phyloP scores from a whole-genome alignment of 2,113 vertebrate genomes.

The Equus quagga region DNA sequence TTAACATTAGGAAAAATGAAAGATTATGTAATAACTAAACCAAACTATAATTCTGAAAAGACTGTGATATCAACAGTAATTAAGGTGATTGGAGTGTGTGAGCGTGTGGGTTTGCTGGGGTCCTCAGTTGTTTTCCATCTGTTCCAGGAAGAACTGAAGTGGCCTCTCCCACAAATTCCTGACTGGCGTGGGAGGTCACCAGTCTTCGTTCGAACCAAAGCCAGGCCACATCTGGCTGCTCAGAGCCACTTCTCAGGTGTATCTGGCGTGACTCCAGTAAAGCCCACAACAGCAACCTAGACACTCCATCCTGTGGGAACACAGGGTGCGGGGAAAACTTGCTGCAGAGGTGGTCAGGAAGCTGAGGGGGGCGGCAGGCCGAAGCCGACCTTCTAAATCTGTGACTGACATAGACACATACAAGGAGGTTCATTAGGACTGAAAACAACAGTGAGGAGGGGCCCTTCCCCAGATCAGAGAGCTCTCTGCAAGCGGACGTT shows the following conservation, averaged over 20 bases:
- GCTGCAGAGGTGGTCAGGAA: not conserved
- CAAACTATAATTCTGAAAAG: not conserved
- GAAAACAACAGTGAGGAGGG: not conserved
- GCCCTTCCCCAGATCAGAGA: not conserved
- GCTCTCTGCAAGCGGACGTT: not conserved
- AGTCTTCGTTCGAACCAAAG: not conserved
- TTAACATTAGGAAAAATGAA: not conserved
- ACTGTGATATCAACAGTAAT: not conserved
- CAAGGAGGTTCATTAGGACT: not conserved
- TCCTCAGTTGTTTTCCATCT: not conserved
- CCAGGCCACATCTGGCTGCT: no score
- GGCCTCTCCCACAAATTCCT: not conserved
- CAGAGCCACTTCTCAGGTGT: not conserved
- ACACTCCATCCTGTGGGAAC: not conserved
- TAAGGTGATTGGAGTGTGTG: not conserved
- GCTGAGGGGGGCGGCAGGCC: not conserved
- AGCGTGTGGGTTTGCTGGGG: not conserved
- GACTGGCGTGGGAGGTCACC: not conserved
- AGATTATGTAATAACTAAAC: not conserved
- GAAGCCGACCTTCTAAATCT: not conserved
- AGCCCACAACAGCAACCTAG: not conserved
- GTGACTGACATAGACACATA: not conserved
- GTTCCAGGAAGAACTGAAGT: not conserved
- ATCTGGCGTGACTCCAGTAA: not conserved
- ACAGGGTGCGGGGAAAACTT: not conserved